Evolutionary conservation across 2,888 invertebrate genomes (phyloP).

Genomic region (Agelastica alni): DNA sequence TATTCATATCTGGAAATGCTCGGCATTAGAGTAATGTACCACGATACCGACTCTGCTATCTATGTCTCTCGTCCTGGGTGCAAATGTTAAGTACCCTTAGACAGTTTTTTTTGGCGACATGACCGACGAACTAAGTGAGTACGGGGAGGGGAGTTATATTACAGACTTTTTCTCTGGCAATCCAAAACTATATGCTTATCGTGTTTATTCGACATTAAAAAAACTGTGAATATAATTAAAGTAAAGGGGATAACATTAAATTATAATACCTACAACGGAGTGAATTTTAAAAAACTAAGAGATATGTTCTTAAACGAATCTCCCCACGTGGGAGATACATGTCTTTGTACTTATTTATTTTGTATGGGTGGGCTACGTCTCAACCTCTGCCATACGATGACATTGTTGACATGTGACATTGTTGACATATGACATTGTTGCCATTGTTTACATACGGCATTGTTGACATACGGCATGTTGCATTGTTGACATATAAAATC

Average conservation of each 20-base stretch:
- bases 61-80: slow-evolving; percentile 28
- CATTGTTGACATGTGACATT: no score
- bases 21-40: slow-evolving; percentile 44
- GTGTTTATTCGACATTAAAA: slow-evolving; percentile 24
- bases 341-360: no score
- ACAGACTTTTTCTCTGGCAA: slow-evolving; percentile 47
- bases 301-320: slow-evolving; percentile 11
- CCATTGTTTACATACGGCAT: no score
- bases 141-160: slow-evolving; percentile 46
- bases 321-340: no score
- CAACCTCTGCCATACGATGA: no score
- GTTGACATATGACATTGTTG: no score
- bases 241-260: slow-evolving; percentile 23
- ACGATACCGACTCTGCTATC: slow-evolving; percentile 50
- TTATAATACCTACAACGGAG: slow-evolving; percentile 16
- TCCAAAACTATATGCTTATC: slow-evolving; percentile 46
- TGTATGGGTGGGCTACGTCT: no score
- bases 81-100: slow-evolving; percentile 43
- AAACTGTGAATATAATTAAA: slow-evolving; percentile 1
- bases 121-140: slow-evolving; percentile 46
- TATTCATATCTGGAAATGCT: slow-evolving; percentile 42
- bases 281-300: slow-evolving; percentile 21
- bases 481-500: no score
- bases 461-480: no score
- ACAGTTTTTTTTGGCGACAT: slow-evolving; percentile 48